Base-by-base conservation (phyloP, 2,113 vertebrate genomes). In the Zosterops borbonicus region DNA sequence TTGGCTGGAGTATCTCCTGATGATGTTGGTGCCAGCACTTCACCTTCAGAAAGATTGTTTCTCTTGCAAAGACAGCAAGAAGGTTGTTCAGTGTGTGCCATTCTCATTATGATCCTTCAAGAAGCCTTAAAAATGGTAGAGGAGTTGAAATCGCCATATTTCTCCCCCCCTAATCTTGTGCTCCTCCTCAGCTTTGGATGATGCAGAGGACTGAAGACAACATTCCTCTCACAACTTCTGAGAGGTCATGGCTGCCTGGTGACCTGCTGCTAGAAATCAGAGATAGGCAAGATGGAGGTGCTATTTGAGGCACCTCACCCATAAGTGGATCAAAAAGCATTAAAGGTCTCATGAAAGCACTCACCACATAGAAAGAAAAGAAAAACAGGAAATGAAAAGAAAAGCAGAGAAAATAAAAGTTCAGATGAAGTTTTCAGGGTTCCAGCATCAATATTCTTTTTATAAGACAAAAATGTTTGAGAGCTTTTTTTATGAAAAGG, bases 361-460 rank as follows among this genome's bases (percentile, higher is more conserved):
- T 90, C 65, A 73, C 64, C 73, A 44, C 44, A 81, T 69, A 92
- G 47, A 94, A 95, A 77, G 41, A 68, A 89, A 85, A 76, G 56
- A 71, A 91, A 87, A 96, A 94, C 89, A 94, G 96, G 96, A 97
- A 97, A 96, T 96, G 46, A 96, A 95, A 97, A 87, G 78, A 76
- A 62, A 95, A 95, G 78, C 58, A 95, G 84, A 85, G 85, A 96
- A 80, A 97, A 90, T 96, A 93, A 94, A 97, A 96, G 80, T 93
- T 97, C 96, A 97, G 93, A 95, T 65, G 83, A 95, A 97, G 81
- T 96, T 97, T 97, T 96, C 95, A 94, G 73, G 44, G 53, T 94
- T 97, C 91, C 94, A 97, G 95, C 62, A 75, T 87, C 96, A 97
- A 97, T 97, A 96, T 95, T 94, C 93, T 94, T 97, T 97, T 97